Percentiles rank a stretch among this genome's conserved stretches.
These are phyloP conservation scores for Lucifuga dentata DNA, from an alignment of 2,113 vertebrate genomes.

Conservation along the genomic window DNA sequence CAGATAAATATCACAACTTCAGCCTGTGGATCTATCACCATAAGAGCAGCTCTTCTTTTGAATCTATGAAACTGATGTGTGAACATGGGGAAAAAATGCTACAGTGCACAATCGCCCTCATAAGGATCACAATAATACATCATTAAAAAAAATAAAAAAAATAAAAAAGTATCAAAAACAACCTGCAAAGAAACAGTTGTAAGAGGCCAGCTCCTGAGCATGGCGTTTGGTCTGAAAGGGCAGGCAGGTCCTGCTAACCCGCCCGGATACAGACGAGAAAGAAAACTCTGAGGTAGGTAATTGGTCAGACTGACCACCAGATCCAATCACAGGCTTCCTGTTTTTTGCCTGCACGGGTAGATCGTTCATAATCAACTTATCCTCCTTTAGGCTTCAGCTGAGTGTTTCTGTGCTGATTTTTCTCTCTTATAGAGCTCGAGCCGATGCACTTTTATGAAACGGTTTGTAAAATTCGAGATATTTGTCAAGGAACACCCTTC, in stretches of 20 bases:
- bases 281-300: constrained; percentile 98
- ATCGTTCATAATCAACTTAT: constrained; percentile 54
- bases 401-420: constrained; percentile 51
- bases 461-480: too few species aligned
- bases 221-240: constrained; percentile 97
- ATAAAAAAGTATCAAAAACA: constrained; percentile 85
- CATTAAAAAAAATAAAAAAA: constrained; percentile 81
- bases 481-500: too few species aligned
- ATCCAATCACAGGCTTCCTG: constrained; percentile 91
- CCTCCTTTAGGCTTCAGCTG: constrained; percentile 42
- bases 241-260: constrained; percentile 97
- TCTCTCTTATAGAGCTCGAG: too few species aligned
- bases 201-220: constrained; percentile 94
- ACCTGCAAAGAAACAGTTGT: constrained; percentile 88
- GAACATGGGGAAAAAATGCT: constrained; percentile 85
- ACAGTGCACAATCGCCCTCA: constrained; percentile 70
- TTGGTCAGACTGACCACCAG: constrained; percentile 95
- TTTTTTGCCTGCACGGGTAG: constrained; percentile 71
- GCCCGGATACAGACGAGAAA: constrained; percentile 92
- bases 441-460: too few species aligned
- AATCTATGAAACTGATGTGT: constrained; percentile 92
- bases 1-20: constrained; percentile 90
- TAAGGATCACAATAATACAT: constrained; percentile 59
- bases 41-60: constrained; percentile 91
- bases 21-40: constrained; percentile 88